These are phyloP conservation scores for Mamestra brassicae DNA, from an alignment of 2,888 invertebrate species.

Conservation along the genomic window DNA sequence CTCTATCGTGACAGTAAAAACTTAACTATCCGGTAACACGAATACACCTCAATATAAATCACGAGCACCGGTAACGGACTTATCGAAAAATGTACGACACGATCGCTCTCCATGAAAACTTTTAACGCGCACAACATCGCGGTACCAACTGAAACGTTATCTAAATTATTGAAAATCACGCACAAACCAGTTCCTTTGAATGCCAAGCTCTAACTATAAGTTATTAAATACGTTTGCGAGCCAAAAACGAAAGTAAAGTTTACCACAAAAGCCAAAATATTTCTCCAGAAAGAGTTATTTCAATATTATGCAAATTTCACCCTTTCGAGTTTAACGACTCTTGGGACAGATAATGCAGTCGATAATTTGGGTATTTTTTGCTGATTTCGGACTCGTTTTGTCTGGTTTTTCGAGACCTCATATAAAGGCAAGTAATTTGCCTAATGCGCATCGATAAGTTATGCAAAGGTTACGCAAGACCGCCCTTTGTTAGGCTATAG, in stretches of 20 bases:
- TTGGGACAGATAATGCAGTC: conserved; percentile 73
- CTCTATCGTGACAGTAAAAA: conserved; percentile 88
- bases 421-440: conserved; percentile 84
- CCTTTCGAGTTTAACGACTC: conserved; percentile 74
- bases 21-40: conserved; percentile 89
- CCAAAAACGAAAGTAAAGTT: conserved; percentile 82
- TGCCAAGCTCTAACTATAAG: conserved; percentile 71
- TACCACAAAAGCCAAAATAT: conserved; percentile 88
- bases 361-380: conserved; percentile 80
- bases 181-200: conserved; percentile 71
- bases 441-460: conserved; percentile 89
- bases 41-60: conserved; percentile 88
- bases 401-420: conserved; percentile 71
- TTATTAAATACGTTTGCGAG: conserved; percentile 67
- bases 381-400: conserved; percentile 76
- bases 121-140: conserved; percentile 73
- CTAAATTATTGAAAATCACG: conserved; percentile 77
- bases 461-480: conserved; percentile 86
- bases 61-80: conserved; percentile 83
- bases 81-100: conserved; percentile 87
- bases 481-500: conserved; percentile 76
- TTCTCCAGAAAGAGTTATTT: conserved; percentile 77
- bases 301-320: conserved; percentile 84
- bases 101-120: conserved; percentile 80
- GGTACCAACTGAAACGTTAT: conserved; percentile 43